Conservation (phyloP, 1,140 invertebrate genomes). For the Muscidifurax raptorellus region DNA sequence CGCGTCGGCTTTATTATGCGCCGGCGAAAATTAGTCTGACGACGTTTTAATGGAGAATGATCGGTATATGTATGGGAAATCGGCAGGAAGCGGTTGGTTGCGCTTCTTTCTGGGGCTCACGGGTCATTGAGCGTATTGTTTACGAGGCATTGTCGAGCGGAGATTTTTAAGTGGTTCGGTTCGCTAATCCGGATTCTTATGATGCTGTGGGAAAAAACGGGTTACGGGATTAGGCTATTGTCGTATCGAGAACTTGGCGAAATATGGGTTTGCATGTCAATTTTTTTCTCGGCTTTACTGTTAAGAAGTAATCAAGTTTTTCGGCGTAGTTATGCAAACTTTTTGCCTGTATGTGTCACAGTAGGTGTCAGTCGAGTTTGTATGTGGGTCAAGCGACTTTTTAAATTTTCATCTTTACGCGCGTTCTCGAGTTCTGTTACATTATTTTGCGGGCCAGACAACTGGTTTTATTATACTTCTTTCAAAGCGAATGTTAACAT, state of each 20-base stretch:
- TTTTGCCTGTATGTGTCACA: not conserved
- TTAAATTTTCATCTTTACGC: not conserved
- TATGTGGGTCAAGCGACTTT: not conserved
- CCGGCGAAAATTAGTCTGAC: not conserved
- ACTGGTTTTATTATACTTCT: not conserved
- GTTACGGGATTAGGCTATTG: not conserved
- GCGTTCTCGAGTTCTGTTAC: not conserved
- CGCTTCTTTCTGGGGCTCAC: not conserved
- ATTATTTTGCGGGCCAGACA: not conserved
- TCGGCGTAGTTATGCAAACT: not conserved
- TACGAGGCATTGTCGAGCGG: not conserved
- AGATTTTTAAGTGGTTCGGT: not conserved
- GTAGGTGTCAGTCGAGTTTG: not conserved
- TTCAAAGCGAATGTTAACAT: not conserved
- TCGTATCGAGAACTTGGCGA: not conserved
- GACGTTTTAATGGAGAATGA: not conserved
- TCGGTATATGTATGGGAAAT: not conserved
- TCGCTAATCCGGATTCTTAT: not conserved
- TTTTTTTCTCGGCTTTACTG: not conserved
- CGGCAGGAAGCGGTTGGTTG: not conserved
- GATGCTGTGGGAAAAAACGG: not conserved
- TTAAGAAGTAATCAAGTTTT: not conserved
- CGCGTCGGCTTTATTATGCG: constrained; percentile 3
- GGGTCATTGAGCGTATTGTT: not conserved
- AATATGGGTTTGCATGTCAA: not conserved